Evolutionary conservation across 2,113 vertebrate species (phyloP).

Genomic region (Platichthys stellatus): DNA sequence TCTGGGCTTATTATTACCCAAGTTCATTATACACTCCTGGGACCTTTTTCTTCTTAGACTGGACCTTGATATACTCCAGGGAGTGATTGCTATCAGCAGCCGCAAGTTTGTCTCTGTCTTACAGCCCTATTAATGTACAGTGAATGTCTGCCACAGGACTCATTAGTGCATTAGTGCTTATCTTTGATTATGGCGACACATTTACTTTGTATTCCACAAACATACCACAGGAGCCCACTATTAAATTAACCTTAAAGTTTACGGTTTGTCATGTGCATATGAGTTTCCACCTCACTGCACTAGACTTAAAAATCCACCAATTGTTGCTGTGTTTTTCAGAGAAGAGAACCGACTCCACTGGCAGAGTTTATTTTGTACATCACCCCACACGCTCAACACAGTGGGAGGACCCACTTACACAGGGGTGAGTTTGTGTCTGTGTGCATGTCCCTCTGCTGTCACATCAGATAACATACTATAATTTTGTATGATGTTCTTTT

Average conservation of each 20-base stretch:
- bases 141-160: too few relatives aligned
- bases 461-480: neutral
- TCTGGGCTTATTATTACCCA: too few relatives aligned
- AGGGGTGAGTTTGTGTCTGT: conserved; percentile 85
- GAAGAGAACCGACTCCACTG: conserved; percentile 94
- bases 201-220: neutral
- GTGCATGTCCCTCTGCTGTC: neutral
- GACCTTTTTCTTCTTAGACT: too few relatives aligned
- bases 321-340: conserved; percentile 75
- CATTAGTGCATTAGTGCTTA: neutral
- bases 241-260: too few relatives aligned
- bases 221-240: neutral
- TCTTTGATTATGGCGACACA: neutral
- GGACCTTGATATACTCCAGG: neutral
- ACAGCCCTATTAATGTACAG: too few relatives aligned
- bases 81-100: too few relatives aligned
- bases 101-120: too few relatives aligned
- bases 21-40: too few relatives aligned
- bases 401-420: conserved; percentile 97
- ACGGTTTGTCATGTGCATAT: too few relatives aligned
- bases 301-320: neutral
- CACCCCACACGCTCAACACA: conserved; percentile 95
- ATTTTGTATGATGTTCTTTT: neutral
- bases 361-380: conserved; percentile 98
- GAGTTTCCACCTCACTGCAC: too few relatives aligned